Conservation (phyloP, 2,113 vertebrate genomes). For the Tetrax tetrax region DNA sequence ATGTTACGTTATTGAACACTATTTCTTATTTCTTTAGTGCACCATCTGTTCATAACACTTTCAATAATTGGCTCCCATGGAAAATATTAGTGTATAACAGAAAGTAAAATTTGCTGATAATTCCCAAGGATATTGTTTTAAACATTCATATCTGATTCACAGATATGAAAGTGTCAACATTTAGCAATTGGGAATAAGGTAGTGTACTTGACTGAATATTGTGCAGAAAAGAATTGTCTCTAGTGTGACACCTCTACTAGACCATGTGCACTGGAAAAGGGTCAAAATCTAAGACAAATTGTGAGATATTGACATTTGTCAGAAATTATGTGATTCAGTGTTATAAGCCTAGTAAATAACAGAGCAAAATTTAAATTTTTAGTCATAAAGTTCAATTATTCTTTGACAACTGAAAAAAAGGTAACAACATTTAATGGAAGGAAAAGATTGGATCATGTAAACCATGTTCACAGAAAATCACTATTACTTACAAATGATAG, state of each 20-base stretch:
- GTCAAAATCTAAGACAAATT: background rate
- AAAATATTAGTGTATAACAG: slow-evolving; percentile 24
- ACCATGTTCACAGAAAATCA: background rate
- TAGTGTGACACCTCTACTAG: background rate
- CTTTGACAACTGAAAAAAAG: background rate
- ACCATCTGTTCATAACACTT: slow-evolving; percentile 55
- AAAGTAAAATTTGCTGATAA: slow-evolving; percentile 59
- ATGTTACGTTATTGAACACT: background rate
- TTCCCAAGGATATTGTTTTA: slow-evolving; percentile 40
- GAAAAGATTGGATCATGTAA: background rate
- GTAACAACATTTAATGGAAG: background rate
- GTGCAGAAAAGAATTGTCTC: background rate
- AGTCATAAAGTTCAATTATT: background rate
- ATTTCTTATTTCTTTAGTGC: background rate
- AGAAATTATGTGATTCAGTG: background rate
- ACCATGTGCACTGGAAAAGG: slow-evolving; percentile 1
- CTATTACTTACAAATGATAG: background rate
- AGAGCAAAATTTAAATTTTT: background rate
- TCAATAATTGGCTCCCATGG: slow-evolving; percentile 30
- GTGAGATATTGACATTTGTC: background rate
- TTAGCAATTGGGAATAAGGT: background rate
- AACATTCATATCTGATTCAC: background rate
- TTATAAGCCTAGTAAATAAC: background rate
- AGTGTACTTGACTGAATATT: background rate
- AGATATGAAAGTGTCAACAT: slow-evolving; percentile 14